Percentiles rank a stretch among this genome's conserved stretches.
phyloP scores from a whole-genome alignment of 2,113 vertebrate genomes.

The Poeciliopsis occidentalis region DNA sequence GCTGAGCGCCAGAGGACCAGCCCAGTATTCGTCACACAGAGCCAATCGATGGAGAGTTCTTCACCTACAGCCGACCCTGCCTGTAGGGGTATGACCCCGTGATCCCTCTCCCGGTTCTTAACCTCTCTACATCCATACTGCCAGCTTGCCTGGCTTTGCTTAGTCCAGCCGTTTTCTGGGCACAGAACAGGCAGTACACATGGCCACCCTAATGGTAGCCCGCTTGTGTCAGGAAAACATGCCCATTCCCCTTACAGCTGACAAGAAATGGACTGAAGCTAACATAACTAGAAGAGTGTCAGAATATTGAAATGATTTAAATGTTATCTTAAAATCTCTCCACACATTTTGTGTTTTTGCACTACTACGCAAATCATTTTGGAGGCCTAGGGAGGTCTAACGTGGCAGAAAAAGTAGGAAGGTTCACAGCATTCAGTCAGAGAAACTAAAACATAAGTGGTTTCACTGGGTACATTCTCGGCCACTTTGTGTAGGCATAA shows the following conservation, averaged over 20 bases:
- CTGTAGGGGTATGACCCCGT: constrained; percentile 59
- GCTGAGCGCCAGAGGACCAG: constrained; percentile 38
- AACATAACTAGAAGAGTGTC: constrained; percentile 27
- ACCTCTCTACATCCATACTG: constrained; percentile 64
- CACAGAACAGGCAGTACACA: constrained; percentile 47
- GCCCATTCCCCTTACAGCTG: constrained; percentile 20
- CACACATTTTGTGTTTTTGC: neutral
- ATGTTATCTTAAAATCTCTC: constrained; percentile 1
- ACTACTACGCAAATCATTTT: constrained; percentile 19
- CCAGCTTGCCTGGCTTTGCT: constrained; percentile 67
- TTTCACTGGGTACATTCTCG: constrained; percentile 24
- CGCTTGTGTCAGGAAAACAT: constrained; percentile 47
- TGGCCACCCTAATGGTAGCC: constrained; percentile 41
- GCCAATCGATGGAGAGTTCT: constrained; percentile 59
- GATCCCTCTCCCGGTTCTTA: constrained; percentile 68
- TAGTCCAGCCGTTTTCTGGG: constrained; percentile 65
- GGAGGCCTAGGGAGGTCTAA: constrained; percentile 1
- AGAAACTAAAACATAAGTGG: constrained; percentile 25
- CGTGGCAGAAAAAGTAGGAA: constrained; percentile 1
- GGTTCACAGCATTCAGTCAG: constrained; percentile 23
- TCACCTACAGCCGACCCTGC: constrained; percentile 41
- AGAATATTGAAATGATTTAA: constrained; percentile 33
- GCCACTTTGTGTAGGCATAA: constrained; percentile 12
- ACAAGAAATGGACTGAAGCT: constrained; percentile 23
- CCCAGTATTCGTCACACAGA: constrained; percentile 42